Conservation (phyloP, 1,140 invertebrate species). For the Wiebesia pumilae region DNA sequence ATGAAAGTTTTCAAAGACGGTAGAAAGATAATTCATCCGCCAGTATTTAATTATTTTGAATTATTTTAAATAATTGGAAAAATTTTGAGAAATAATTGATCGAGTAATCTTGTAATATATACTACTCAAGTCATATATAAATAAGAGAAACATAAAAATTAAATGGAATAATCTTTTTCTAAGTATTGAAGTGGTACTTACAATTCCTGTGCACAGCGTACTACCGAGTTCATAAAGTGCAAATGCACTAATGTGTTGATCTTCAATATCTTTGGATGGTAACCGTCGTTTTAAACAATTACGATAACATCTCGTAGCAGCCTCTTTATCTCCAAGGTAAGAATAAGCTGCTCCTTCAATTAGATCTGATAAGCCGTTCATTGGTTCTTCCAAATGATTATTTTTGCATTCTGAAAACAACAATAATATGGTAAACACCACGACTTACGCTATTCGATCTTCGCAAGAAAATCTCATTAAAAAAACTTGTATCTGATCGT, state of each 20-base stretch:
- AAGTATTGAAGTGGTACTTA: conserved; percentile 62
- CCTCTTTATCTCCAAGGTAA: conserved; percentile 72
- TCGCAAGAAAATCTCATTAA: too few species aligned
- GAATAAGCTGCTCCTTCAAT: conserved; percentile 75
- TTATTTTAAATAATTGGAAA: too few species aligned
- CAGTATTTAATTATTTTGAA: too few species aligned
- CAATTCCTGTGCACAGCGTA: conserved; percentile 74
- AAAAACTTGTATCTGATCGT: too few species aligned
- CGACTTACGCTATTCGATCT: too few species aligned
- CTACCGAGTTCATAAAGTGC: conserved; percentile 81
- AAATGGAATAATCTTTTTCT: not conserved
- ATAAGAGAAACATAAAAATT: not conserved
- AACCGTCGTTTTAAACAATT: conserved; percentile 73
- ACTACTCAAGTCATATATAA: not conserved
- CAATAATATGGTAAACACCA: not conserved
- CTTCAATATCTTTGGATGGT: conserved; percentile 69
- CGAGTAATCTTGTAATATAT: too few species aligned
- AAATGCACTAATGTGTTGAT: conserved; percentile 81
- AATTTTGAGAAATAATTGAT: too few species aligned
- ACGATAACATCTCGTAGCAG: conserved; percentile 74
- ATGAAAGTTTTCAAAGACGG: too few species aligned
- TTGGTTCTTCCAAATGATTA: conserved; percentile 73
- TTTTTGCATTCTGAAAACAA: conserved; percentile 69
- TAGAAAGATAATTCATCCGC: too few species aligned
- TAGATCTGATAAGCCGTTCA: conserved; percentile 76